Percentiles rank a stretch among this genome's conserved stretches.
Evolutionary conservation across 2,113 vertebrate genomes (phyloP).

Genomic region (Eulacestoma nigropectus): DNA sequence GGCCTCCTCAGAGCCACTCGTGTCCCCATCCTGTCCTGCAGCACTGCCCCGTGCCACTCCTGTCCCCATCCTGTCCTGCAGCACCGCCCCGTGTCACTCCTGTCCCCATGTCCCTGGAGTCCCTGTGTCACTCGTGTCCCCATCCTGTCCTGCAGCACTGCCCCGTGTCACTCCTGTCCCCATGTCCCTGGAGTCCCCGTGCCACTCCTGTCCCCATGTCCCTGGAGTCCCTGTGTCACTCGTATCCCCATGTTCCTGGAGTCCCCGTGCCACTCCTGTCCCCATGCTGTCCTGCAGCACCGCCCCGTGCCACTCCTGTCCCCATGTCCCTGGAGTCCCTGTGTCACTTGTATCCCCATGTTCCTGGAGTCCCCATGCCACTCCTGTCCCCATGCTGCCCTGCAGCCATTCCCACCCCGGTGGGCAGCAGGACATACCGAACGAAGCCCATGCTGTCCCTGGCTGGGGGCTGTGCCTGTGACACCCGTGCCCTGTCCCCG

Average conservation of each 20-base stretch:
- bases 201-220: not conserved
- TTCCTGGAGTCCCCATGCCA: not conserved
- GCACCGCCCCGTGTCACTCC: no score
- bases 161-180: not conserved
- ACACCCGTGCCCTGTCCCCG: not conserved
- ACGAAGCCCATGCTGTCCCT: accelerated
- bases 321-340: no score
- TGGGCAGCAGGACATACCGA: not conserved
- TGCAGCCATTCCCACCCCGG: not conserved
- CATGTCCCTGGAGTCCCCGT: no score
- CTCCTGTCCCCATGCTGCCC: not conserved
- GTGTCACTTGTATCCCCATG: no score
- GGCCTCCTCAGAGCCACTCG: not conserved
- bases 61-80: not conserved
- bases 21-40: not conserved
- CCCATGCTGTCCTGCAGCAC: no score
- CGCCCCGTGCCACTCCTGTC: not conserved
- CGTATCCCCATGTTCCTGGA: not conserved
- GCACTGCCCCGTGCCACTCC: accelerated
- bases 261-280: not conserved
- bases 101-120: not conserved
- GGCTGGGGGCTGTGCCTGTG: not conserved
- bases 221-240: accelerated
- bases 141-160: no score
- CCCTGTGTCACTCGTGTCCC: no score